Base-by-base conservation (phyloP, 1,140 invertebrate genomes). In the Andrena cerasifolii region DNA sequence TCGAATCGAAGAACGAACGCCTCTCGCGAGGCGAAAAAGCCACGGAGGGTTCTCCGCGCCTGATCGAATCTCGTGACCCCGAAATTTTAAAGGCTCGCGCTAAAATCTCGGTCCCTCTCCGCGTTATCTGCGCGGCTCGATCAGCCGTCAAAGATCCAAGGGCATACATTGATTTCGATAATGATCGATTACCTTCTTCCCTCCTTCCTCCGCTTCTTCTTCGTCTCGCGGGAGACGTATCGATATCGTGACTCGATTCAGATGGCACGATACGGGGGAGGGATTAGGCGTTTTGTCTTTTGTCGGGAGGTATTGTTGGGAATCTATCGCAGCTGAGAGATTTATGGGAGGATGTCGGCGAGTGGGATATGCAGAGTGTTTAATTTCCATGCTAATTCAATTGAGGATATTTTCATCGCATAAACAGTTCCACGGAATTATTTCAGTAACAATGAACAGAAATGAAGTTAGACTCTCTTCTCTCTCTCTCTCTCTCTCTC, bases 81-180 rank as follows among this genome's bases (percentile, higher is more conserved):
- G 40, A 68, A 67, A 75, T 75, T 75, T 75, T 54, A 47, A 67
- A 68, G 40, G 36, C 8, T 40, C 40, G 49, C 36, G 72, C 63
- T 75, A 75, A 67, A 58, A 75, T 58, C 59, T 24, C n/a, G 16
- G 40, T 18, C 16, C 28, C 43, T 59, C 31, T n/a, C 24, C 54
- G 24, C n/a, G 51, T 66, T 75, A 75, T 75, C 73, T 49, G 16
- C 8, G 51, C 26, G 28, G n/a, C 40, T 67, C 63, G 51, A 75
- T 75, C 73, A n/a, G 21, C 73, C 51, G 63, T 75, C 53, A 45
- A 66, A 40, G 73, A 75, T 75, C 73, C 63, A 75, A 75, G 72
- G 72, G 72, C 72, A 75, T 36, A 75, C 84, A 89, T 85, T 86
- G 84, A 89, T 89, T 88, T 87, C 79, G 68, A 81, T 90, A 89